Evolutionary conservation across 2,888 invertebrate genomes (phyloP).

Genomic region (Drosophila peninsularis): DNA sequence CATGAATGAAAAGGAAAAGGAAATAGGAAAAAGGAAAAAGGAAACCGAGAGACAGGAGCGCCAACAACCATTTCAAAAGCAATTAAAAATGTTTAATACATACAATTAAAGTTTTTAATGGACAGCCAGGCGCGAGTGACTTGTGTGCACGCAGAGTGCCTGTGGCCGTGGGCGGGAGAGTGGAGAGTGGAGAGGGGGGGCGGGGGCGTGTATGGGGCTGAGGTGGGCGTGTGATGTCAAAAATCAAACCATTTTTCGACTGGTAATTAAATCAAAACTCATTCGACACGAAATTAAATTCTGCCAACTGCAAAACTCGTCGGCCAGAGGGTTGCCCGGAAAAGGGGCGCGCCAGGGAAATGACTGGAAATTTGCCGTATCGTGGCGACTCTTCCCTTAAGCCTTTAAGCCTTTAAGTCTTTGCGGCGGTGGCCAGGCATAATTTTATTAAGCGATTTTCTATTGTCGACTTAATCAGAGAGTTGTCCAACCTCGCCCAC

Average conservation of each 20-base stretch:
- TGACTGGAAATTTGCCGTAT: slow-evolving; percentile 23
- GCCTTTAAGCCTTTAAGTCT: slow-evolving; percentile 36
- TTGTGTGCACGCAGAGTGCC: neutral
- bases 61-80: slow-evolving; percentile 53
- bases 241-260: slow-evolving; percentile 57
- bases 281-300: slow-evolving; percentile 59
- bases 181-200: neutral
- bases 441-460: slow-evolving; percentile 74
- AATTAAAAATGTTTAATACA: slow-evolving; percentile 64
- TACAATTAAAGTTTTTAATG: slow-evolving; percentile 71
- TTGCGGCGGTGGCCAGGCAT: slow-evolving; percentile 19
- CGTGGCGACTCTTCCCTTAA: neutral
- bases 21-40: slow-evolving; percentile 15
- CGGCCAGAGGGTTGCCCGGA: neutral
- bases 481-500: neutral
- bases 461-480: slow-evolving; percentile 50
- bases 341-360: neutral
- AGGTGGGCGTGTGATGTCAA: slow-evolving; percentile 23
- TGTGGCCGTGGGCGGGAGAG: too few species aligned
- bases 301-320: slow-evolving; percentile 35
- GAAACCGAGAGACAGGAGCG: slow-evolving; percentile 47
- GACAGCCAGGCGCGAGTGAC: slow-evolving; percentile 34
- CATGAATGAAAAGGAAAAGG: slow-evolving; percentile 18
- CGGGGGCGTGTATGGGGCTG: slow-evolving; percentile 1
- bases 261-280: slow-evolving; percentile 65